Conservation (phyloP, 2,113 vertebrate genomes). For the Cariama cristata region DNA sequence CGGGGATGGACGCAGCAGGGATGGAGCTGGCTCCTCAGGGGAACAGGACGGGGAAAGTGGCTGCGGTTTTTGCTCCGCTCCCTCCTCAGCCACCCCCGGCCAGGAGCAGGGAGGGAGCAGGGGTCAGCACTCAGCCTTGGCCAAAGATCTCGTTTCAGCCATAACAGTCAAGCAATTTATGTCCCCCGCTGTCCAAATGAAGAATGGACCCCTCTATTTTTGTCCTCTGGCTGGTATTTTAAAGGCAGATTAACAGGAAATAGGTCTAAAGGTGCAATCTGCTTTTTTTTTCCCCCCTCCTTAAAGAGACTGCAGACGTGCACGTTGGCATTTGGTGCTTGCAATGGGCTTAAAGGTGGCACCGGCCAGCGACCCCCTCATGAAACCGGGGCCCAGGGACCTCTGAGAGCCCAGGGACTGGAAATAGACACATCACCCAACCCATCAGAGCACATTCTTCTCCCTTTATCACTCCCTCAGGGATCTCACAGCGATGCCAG, state of each 20-base stretch:
- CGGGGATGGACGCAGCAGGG: fast-evolving
- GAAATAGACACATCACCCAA: background rate
- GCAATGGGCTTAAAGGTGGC: background rate
- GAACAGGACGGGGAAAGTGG: background rate
- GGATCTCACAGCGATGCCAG: background rate
- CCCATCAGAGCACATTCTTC: background rate
- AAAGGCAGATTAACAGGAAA: background rate
- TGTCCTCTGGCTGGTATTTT: constrained; percentile 9
- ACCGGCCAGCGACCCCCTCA: fast-evolving
- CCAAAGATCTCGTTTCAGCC: background rate
- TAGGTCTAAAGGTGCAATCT: background rate
- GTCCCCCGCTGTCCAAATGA: background rate
- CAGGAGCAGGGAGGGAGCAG: background rate
- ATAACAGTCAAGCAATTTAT: background rate
- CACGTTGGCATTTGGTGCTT: background rate
- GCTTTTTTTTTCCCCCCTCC: background rate
- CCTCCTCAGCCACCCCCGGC: background rate
- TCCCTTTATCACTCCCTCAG: background rate
- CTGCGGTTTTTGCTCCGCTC: background rate
- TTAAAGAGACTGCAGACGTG: background rate
- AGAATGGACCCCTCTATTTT: background rate
- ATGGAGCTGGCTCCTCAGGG: background rate
- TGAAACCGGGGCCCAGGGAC: background rate
- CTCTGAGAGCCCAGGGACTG: background rate
- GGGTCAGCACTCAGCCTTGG: background rate